Percentiles rank a stretch among this genome's conserved stretches.
Conservation (phyloP, 2,888 invertebrate species). For the Chrysolina oricalcia region DNA sequence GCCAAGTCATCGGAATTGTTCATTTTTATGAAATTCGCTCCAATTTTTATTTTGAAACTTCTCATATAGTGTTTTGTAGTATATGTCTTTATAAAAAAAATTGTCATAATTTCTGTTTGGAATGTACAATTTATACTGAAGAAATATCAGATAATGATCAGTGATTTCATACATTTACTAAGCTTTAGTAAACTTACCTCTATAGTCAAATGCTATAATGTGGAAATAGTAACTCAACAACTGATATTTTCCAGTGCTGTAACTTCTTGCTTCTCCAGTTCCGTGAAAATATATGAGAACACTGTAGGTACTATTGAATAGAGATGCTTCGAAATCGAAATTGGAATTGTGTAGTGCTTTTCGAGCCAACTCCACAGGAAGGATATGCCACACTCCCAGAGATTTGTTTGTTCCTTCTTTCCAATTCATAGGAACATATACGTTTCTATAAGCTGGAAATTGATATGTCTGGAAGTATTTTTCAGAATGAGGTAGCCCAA, state of each 20-base stretch:
- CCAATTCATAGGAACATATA: constrained; percentile 75
- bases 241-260: constrained; percentile 80
- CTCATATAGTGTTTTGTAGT: too few relatives aligned
- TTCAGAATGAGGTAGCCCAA: constrained; percentile 56
- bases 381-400: constrained; percentile 84
- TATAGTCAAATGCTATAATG: constrained; percentile 68
- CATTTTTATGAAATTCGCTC: too few relatives aligned
- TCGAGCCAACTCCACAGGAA: constrained; percentile 79
- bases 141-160: too few relatives aligned
- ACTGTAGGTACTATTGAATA: constrained; percentile 71
- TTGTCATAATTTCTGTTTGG: too few relatives aligned
- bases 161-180: too few relatives aligned
- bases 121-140: too few relatives aligned
- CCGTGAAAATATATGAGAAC: constrained; percentile 69
- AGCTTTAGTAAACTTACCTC: constrained; percentile 61
- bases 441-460: constrained; percentile 78
- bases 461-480: constrained; percentile 69
- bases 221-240: constrained; percentile 76
- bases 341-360: constrained; percentile 70
- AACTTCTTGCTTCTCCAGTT: constrained; percentile 66
- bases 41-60: too few relatives aligned
- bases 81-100: too few relatives aligned
- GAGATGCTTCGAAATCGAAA: constrained; percentile 73
- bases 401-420: constrained; percentile 60
- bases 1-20: too few relatives aligned